phyloP scores from a whole-genome alignment of 2,113 vertebrate species.

The Delphinus delphis region DNA sequence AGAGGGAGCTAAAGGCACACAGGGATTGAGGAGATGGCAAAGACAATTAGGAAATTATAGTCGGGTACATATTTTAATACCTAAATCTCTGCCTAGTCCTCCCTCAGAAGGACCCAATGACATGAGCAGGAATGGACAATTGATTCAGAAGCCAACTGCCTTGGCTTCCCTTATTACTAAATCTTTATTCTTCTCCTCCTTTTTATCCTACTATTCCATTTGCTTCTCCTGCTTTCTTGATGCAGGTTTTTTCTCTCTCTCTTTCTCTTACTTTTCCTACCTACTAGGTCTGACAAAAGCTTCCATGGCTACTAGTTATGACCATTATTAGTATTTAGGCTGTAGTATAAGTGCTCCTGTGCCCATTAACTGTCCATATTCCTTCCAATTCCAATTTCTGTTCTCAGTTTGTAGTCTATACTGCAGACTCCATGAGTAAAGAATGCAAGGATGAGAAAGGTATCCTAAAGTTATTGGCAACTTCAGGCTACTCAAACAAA shows the following conservation, averaged over 20 bases:
- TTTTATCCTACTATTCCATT: neutral
- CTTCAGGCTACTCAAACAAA: neutral
- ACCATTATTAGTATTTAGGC: neutral
- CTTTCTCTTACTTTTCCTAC: neutral
- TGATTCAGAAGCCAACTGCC: neutral
- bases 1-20: conserved; percentile 68
- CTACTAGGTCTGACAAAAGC: neutral
- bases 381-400: neutral
- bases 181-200: neutral
- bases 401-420: neutral
- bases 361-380: neutral
- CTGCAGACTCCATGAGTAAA: neutral
- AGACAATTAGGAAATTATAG: neutral
- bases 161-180: neutral
- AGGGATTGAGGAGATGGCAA: conserved; percentile 12
- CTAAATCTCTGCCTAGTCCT: neutral
- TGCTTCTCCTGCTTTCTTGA: neutral
- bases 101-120: neutral
- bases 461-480: neutral
- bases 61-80: neutral
- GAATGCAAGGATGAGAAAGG: neutral
- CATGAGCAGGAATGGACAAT: neutral
- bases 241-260: too few relatives aligned
- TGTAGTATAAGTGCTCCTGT: neutral
- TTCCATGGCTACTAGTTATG: neutral